phyloP scores from a whole-genome alignment of 2,113 vertebrate species.

The Dasyornis broadbenti region DNA sequence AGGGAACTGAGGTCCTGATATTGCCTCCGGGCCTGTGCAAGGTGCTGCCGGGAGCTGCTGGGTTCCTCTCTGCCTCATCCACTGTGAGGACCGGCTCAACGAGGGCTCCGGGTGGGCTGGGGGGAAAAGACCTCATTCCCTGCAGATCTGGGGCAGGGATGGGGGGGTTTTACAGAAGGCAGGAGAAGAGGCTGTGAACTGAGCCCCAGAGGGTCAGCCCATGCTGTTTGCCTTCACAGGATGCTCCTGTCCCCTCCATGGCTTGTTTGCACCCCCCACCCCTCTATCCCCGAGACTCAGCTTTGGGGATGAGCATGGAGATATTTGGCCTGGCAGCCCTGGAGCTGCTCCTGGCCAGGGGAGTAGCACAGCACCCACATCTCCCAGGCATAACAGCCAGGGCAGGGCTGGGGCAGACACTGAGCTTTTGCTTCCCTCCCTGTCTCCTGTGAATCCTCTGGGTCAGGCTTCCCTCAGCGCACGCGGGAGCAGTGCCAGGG shows the following conservation, averaged over 20 bases:
- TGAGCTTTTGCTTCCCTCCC: background rate
- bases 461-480: conserved; percentile 9
- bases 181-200: background rate
- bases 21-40: background rate
- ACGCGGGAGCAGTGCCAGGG: background rate
- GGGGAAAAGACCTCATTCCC: background rate
- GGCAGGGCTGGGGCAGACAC: background rate
- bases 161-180: background rate
- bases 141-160: background rate
- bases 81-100: rapidly evolving
- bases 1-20: background rate
- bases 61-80: background rate
- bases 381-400: background rate
- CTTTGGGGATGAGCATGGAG: background rate
- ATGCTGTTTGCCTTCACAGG: rapidly evolving
- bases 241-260: background rate
- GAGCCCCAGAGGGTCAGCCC: background rate
- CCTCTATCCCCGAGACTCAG: too few relatives aligned
- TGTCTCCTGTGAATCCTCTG: background rate
- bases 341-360: background rate
- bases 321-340: background rate
- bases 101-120: background rate
- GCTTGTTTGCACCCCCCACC: background rate
- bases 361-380: rapidly evolving
- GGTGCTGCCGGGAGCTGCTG: background rate